Evolutionary conservation across 2,113 vertebrate species (phyloP).

Genomic region (Solenodon paradoxus): DNA sequence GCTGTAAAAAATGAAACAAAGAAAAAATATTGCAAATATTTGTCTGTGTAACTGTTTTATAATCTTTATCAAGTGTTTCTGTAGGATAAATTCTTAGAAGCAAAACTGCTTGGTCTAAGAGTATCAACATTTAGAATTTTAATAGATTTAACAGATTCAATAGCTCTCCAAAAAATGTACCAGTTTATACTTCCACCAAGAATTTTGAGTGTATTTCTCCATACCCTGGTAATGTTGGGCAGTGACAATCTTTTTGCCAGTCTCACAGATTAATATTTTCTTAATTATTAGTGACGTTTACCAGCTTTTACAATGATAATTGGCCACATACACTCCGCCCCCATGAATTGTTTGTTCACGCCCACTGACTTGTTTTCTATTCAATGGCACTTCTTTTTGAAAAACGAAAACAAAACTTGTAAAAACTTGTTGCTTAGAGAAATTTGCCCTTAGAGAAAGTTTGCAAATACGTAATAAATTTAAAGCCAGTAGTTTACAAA

Average conservation of each 20-base stretch:
- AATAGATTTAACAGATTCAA: background rate
- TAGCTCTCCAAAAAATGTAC: background rate
- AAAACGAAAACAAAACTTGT: background rate
- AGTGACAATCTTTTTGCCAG: background rate
- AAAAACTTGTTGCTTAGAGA: background rate
- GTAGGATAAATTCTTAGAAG: background rate
- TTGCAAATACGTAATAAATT: slow-evolving; percentile 44
- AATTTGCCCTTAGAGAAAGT: slow-evolving; percentile 12
- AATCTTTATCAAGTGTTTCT: background rate
- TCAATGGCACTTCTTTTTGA: background rate
- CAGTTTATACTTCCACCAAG: background rate
- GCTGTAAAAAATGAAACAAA: background rate
- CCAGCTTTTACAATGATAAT: background rate
- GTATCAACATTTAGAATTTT: background rate
- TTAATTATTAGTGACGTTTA: background rate
- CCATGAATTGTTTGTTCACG: background rate
- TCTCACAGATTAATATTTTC: background rate
- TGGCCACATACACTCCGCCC: background rate
- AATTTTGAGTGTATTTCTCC: background rate
- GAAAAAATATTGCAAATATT: background rate
- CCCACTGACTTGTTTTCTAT: background rate
- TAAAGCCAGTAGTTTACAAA: background rate
- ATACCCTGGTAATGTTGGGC: background rate
- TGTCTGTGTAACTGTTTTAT: background rate
- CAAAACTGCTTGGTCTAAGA: background rate